phyloP scores from a whole-genome alignment of 1,140 invertebrate species.

The Drusus annulatus region DNA sequence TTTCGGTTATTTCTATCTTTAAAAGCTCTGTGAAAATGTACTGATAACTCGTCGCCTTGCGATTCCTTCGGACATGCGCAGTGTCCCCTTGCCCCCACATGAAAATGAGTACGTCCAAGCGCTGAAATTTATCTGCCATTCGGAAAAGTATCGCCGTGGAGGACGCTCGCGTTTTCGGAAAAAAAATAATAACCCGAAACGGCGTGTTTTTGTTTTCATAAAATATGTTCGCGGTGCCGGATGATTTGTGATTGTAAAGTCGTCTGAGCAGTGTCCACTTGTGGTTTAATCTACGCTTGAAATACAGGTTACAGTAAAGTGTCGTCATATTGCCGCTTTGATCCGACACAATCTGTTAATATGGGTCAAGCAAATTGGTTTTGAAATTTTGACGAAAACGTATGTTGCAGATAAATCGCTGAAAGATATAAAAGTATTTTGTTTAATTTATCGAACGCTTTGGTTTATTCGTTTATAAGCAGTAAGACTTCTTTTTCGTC shows the following conservation, averaged over 20 bases:
- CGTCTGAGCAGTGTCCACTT: not conserved
- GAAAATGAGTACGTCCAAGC: conserved; percentile 8
- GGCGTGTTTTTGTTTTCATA: conserved; percentile 42
- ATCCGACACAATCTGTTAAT: conserved; percentile 15
- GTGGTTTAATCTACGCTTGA: not conserved
- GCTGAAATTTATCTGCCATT: conserved; percentile 39
- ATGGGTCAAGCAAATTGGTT: conserved; percentile 13
- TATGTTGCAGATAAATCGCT: not conserved
- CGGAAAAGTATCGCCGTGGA: conserved; percentile 34
- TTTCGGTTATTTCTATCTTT: not conserved
- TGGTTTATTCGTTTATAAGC: not conserved
- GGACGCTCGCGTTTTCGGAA: not conserved
- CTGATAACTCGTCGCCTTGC: not conserved
- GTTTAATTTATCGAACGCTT: not conserved
- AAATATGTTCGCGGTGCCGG: not conserved
- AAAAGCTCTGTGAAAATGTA: not conserved
- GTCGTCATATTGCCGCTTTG: conserved; percentile 2
- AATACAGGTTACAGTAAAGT: not conserved
- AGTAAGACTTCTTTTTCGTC: not conserved
- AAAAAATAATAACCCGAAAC: not conserved
- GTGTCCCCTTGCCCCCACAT: not conserved
- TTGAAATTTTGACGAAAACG: conserved; percentile 1
- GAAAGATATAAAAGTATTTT: not conserved
- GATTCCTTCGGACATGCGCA: conserved; percentile 19
- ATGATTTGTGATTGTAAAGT: not conserved